phyloP scores from a whole-genome alignment of 2,797 vertebrate species.

The Tolypeutes matacus region DNA sequence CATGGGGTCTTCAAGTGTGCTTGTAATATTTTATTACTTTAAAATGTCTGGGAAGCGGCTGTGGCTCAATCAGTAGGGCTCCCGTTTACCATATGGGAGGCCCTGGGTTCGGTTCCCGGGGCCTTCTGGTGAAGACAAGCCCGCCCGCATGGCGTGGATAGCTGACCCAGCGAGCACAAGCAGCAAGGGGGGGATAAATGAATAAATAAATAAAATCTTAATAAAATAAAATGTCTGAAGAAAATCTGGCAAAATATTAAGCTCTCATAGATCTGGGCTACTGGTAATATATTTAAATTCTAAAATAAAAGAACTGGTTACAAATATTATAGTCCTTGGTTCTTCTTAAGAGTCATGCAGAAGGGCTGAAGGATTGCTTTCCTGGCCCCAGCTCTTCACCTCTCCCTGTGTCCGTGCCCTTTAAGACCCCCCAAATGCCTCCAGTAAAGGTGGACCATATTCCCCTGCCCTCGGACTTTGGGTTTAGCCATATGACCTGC shows the following conservation, averaged over 20 bases:
- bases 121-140: too few species aligned
- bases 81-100: too few species aligned
- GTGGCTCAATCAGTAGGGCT: too few species aligned
- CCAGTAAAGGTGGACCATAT: neutral
- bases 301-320: neutral
- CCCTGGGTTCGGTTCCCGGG: too few species aligned
- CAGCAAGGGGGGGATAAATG: too few species aligned
- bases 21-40: constrained; percentile 7
- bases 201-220: too few species aligned
- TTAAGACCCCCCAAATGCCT: neutral
- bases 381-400: neutral
- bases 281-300: constrained; percentile 41
- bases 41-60: too few species aligned
- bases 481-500: neutral
- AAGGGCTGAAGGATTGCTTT: neutral
- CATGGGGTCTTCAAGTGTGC: neutral
- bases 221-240: too few species aligned
- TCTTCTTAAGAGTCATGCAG: neutral
- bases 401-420: too few species aligned
- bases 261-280: neutral
- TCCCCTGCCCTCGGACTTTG: neutral
- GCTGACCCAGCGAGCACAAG: too few species aligned
- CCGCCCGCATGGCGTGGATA: too few species aligned
- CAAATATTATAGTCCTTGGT: neutral
- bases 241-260: constrained; percentile 12